Percentiles rank a stretch among this genome's conserved stretches.
phyloP scores from a whole-genome alignment of 2,113 vertebrate genomes.

The Odobenus rosmarus region DNA sequence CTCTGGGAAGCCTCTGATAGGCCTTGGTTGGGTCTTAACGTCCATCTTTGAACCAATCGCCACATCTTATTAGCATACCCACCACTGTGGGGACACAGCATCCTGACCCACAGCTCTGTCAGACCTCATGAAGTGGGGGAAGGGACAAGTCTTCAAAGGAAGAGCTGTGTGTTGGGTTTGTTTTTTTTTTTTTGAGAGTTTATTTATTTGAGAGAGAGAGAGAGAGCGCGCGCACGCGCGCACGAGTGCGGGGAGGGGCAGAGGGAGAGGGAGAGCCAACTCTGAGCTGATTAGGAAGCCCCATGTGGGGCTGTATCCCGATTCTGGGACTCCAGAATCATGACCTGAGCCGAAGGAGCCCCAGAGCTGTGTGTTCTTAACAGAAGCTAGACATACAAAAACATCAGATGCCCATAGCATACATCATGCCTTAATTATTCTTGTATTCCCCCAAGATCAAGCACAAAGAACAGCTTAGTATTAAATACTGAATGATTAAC shows the following conservation, averaged over 20 bases:
- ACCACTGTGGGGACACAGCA: neutral
- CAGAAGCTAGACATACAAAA: neutral
- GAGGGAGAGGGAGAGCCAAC: too few species aligned
- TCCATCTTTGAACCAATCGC: neutral
- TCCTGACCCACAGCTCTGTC: neutral
- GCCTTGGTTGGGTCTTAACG: neutral
- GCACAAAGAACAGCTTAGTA: neutral
- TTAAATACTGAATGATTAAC: neutral
- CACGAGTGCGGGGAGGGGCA: too few species aligned
- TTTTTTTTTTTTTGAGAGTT: neutral
- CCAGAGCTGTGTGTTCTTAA: neutral
- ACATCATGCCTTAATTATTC: neutral
- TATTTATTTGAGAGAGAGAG: neutral
- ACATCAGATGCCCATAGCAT: neutral
- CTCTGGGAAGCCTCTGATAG: neutral
- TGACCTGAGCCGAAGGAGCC: neutral
- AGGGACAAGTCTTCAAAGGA: neutral
- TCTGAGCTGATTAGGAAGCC: too few species aligned
- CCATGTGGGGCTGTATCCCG: too few species aligned
- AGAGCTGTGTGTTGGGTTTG: neutral
- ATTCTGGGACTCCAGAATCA: too few species aligned
- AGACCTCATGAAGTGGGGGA: neutral
- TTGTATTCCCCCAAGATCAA: neutral
- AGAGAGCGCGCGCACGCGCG: too few species aligned
- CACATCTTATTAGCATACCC: neutral